Evolutionary conservation across 2,113 vertebrate genomes (phyloP), one percentile per base, ranked within the genome.

Genomic region (Xyliphius kryptos): DNA sequence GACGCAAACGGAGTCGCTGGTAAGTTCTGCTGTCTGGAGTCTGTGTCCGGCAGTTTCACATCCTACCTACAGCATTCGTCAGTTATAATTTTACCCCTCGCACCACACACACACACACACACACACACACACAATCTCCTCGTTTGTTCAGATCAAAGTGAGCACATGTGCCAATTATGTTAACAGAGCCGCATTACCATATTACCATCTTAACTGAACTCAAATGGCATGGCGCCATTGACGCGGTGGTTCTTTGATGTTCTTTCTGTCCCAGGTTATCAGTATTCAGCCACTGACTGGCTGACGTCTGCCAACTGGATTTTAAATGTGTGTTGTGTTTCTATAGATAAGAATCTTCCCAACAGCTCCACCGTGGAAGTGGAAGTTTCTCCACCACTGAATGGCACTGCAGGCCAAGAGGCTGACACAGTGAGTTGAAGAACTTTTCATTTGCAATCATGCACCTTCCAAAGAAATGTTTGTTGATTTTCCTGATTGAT

Each of bases 1-100:
- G 95, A 98, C 72, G 89, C 91, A 63, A 97, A 96, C 13, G 93
- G 92, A 58, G 89, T 91, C 8, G 85, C 90, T 70, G 95, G 95
- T 97, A 76, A 85, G 86, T 83, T 22, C 13, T 32, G 26, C 26
- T 5, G 26, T 3, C 26, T 32, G 26, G 1, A 5, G 26, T 32
- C 4, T 32, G 26, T 32, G 26, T 32, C 26, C 26, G 2, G 26
- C 26, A 32, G 12, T 17, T 5, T 56, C 15, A 8, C 10, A 40
- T 2, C 3, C 7, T 8, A n/a, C n/a, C n/a, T n/a, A n/a, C 44
- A 47, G 10, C 10, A 32, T 32, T 6, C 26, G 4, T 32, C 26
- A 32, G n/a, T n/a, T n/a, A n/a, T n/a, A n/a, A n/a, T n/a, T n/a
- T n/a, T 32, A 32, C 26, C 26, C 26, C 26, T 6, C 26, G 4